phyloP scores from a whole-genome alignment of 2,888 invertebrate species.

The Ochropacha duplaris region DNA sequence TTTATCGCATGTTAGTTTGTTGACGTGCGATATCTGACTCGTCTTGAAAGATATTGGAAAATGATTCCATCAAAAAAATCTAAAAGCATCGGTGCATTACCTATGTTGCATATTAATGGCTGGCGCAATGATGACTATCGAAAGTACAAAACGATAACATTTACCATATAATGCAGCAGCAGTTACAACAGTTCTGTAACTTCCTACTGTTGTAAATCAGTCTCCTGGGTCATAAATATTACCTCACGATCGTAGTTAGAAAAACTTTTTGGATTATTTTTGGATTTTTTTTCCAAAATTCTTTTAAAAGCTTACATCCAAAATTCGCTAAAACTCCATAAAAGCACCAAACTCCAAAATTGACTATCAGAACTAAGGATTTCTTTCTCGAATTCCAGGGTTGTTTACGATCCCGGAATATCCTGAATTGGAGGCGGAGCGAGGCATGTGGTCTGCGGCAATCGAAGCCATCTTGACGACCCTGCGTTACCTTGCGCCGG shows the following conservation, averaged over 20 bases:
- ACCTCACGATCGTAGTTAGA: too few species aligned
- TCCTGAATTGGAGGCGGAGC: conserved; percentile 65
- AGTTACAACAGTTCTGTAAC: too few species aligned
- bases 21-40: neutral
- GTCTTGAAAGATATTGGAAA: neutral
- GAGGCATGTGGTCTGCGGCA: conserved; percentile 78
- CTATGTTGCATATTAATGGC: neutral
- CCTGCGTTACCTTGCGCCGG: conserved; percentile 81
- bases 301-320: too few species aligned
- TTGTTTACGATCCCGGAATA: conserved; percentile 77
- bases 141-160: neutral
- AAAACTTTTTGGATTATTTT: too few species aligned
- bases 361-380: neutral
- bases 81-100: neutral
- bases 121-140: too few species aligned
- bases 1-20: neutral
- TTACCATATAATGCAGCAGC: neutral
- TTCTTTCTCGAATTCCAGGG: conserved; percentile 49
- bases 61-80: neutral
- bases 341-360: neutral
- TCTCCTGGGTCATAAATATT: too few species aligned
- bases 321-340: too few species aligned
- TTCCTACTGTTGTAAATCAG: too few species aligned
- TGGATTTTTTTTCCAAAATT: too few species aligned
- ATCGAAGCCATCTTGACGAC: conserved; percentile 73